Evolutionary conservation across 1,140 invertebrate genomes (phyloP), one percentile per base, ranked within the genome.

Genomic region (Metopolophium dirhodum): DNA sequence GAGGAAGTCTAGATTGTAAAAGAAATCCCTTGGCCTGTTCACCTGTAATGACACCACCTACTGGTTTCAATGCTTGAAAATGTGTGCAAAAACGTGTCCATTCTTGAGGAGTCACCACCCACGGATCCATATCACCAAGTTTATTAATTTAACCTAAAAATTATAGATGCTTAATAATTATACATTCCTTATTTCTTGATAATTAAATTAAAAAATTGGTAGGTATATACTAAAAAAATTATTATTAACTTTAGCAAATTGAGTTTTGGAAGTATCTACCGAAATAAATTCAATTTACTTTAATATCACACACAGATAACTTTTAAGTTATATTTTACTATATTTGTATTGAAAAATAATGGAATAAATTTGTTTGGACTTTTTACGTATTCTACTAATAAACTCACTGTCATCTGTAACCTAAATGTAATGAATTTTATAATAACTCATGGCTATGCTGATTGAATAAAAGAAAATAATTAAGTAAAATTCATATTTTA

Each of bases 21-120:
- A 99, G 97, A 95, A 99, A 99, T 90, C 97, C 97, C 96, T 98
- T 99, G 0, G 98, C 99, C 95, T 99, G 98, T 94, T 98, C 98
- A 2, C 99, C 99, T 93, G 97, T 98, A n/a, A 99, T 96, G 94
- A 98, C 96, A 37, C 98, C 99, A 96, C 97, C 97, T 45, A 97
- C 96, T 1, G 98, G 99, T 93, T 98, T 98, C 2, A 99, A 96
- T 54, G 97, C 96, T 93, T 97, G 97, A 95, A 99, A 99, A 95
- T 99, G 99, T 93, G 98, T 97, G 94, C 98, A 97, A 96, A 99
- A 99, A 94, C 98, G 97, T 1, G 96, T 96, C 94, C 98, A 96
- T 95, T 99, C 99, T 91, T 97, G 97, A 20, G 97, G 97, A 94
- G 98, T 97, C 61, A 99, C 97, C 83, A 97, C 96, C 98, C 98